Percentiles rank a stretch among this genome's conserved stretches.
phyloP scores from a whole-genome alignment of 2,797 vertebrate species.

The Ceryle rudis region DNA sequence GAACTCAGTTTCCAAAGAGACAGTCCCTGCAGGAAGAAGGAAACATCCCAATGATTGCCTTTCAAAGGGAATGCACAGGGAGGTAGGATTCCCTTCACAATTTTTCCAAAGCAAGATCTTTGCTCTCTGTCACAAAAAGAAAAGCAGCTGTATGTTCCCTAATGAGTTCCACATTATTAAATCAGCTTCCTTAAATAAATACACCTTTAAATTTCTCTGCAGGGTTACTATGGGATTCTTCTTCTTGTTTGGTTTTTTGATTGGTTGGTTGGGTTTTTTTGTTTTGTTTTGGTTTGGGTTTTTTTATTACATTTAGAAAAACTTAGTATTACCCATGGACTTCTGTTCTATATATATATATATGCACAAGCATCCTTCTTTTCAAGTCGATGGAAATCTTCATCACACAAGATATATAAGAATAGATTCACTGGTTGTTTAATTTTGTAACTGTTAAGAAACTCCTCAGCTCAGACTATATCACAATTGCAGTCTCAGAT shows the following conservation, averaged over 20 bases:
- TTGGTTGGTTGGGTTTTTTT: no score
- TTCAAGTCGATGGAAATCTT: not conserved
- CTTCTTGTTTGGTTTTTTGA: not conserved
- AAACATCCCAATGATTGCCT: not conserved
- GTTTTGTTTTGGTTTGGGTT: no score
- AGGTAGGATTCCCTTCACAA: not conserved
- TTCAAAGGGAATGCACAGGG: not conserved
- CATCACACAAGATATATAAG: not conserved
- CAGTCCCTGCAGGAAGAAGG: not conserved
- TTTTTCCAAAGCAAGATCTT: not conserved
- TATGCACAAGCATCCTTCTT: not conserved
- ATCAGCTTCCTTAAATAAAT: not conserved
- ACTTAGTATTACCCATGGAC: not conserved
- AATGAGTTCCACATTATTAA: not conserved
- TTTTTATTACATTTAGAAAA: not conserved
- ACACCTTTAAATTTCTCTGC: not conserved
- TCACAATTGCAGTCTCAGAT: not conserved
- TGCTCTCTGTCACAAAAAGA: not conserved
- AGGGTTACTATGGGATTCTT: fast-evolving
- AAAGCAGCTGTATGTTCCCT: not conserved
- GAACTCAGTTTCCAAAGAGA: not conserved
- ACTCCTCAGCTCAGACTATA: not conserved
- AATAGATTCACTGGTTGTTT: not conserved
- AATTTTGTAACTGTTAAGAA: slow-evolving; percentile 2
- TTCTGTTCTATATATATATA: not conserved